phyloP scores from a whole-genome alignment of 2,888 invertebrate species.

The Pimpla rufipes region DNA sequence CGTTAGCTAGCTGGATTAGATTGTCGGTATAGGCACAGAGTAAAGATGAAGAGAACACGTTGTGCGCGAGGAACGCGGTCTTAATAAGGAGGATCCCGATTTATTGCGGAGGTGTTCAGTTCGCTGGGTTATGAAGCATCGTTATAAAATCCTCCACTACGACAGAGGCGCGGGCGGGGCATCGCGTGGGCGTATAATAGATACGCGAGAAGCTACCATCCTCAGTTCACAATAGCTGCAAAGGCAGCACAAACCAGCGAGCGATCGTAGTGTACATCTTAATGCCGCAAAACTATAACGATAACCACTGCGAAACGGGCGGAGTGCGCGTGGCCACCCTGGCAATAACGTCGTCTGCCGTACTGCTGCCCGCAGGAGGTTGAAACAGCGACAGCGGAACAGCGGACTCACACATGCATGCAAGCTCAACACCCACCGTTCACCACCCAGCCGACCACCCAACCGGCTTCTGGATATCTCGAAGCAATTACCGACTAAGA shows the following conservation, averaged over 20 bases:
- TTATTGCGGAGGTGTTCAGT: slow-evolving; percentile 77
- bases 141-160: slow-evolving; percentile 81
- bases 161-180: slow-evolving; percentile 57
- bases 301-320: slow-evolving; percentile 83
- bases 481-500: slow-evolving; percentile 84
- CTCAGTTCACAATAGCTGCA: slow-evolving; percentile 61
- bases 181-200: slow-evolving; percentile 64
- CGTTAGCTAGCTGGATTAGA: background rate
- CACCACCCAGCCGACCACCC: slow-evolving; percentile 65
- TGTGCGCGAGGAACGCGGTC: slow-evolving; percentile 54
- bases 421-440: slow-evolving; percentile 40
- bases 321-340: slow-evolving; percentile 81
- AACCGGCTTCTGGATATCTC: slow-evolving; percentile 81
- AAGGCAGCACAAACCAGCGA: slow-evolving; percentile 71
- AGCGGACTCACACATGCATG: slow-evolving; percentile 44
- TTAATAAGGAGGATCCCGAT: slow-evolving; percentile 81
- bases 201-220: slow-evolving; percentile 51
- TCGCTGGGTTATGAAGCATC: slow-evolving; percentile 80
- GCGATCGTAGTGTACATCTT: slow-evolving; percentile 82
- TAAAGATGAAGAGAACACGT: background rate
- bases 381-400: slow-evolving; percentile 60
- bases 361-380: slow-evolving; percentile 52
- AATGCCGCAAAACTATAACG: slow-evolving; percentile 84
- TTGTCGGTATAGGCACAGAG: slow-evolving; percentile 8
- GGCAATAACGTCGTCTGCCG: slow-evolving; percentile 82